Percentiles rank a stretch among this genome's conserved stretches.
Conservation (phyloP, 2,888 invertebrate species). For the Scaptomyza tumidula region DNA sequence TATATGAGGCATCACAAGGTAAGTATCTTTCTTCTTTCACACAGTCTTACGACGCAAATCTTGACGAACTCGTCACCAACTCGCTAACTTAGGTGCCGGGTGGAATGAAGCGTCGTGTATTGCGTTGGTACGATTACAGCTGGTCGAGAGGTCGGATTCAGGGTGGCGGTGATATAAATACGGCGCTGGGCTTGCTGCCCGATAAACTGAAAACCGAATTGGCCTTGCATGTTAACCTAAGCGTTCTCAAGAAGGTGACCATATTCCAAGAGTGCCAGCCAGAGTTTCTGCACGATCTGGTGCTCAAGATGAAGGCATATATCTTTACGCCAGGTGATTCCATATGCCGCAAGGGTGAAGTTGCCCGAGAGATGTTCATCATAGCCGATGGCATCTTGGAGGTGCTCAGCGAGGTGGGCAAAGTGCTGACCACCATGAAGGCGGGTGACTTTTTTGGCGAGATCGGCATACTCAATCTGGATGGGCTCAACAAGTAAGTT, state of each 20-base stretch:
- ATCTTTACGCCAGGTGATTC: conserved; percentile 99
- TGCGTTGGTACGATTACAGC: conserved; percentile 99
- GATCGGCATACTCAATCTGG: conserved; percentile 97
- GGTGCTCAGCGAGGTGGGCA: conserved; percentile 96
- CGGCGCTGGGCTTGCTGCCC: conserved; percentile 95
- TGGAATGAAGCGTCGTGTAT: conserved; percentile 97
- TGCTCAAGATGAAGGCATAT: conserved; percentile 98
- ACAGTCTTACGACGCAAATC: neutral
- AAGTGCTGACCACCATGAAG: conserved; percentile 97
- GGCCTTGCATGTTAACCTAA: conserved; percentile 97
- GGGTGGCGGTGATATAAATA: conserved; percentile 98
- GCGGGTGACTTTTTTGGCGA: conserved; percentile 99
- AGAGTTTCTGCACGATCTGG: conserved; percentile 97
- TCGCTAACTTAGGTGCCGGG: conserved; percentile 87
- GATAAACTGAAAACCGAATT: conserved; percentile 98
- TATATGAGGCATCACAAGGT: conserved; percentile 99
- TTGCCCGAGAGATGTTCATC: conserved; percentile 98
- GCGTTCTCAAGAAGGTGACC: conserved; percentile 97
- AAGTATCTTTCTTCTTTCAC: conserved; percentile 24
- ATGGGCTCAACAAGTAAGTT: conserved; percentile 96
- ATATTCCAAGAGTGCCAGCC: conserved; percentile 99
- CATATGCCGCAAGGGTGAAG: conserved; percentile 96
- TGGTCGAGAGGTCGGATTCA: conserved; percentile 98
- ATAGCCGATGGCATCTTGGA: conserved; percentile 98
- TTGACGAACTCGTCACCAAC: neutral